Evolutionary conservation across 2,113 vertebrate species (phyloP), one percentile per base, ranked within the genome.

Genomic region (Phrynosoma blainvillii): DNA sequence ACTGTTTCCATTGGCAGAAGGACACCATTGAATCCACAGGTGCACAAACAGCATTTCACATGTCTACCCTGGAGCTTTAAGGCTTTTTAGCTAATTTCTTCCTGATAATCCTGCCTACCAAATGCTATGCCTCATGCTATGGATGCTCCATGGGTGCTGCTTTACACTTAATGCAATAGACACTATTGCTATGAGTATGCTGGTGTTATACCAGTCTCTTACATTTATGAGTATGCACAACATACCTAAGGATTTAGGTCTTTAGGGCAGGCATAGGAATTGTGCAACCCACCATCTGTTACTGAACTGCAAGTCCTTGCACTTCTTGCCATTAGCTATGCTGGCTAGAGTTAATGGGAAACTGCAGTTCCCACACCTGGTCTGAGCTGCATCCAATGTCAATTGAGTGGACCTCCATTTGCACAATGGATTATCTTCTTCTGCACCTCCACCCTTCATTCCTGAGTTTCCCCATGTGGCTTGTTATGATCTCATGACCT

Each of bases 41-140:
- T 90, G 83, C 0, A 1, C 25, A 47, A 86, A 74, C 66, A 93
- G 16, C 87, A 91, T 92, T 95, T 90, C 87, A 88, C 92, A 66
- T 0, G 0, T 90, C 93, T 91, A 79, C 84, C 90, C 78, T 25
- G 21, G 25, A 47, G 75, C 21, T 77, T 18, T 42, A 42, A 77
- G 20, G 4, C 23, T 47, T 77, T 47, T 40, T 47, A 47, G 21
- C 25, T 11, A 21, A 77, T 4, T 32, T 6, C n/a, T 20, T 1
- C 18, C 20, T 75, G 18, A 40, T 47, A 47, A 47, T 75, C 18
- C 20, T 2, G 1, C 21, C 36, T 21, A 14, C 18, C 32, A 20
- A 20, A 14, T 40, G 32, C n/a, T 36, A 40, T 21, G 21, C 6
- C 5, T 75, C 16, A 75, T 75, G 73, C 18, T 75, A 20, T 75